Percentiles rank a stretch among this genome's conserved stretches.
phyloP scores from a whole-genome alignment of 1,140 invertebrate species.

The Penaeus vannamei region DNA sequence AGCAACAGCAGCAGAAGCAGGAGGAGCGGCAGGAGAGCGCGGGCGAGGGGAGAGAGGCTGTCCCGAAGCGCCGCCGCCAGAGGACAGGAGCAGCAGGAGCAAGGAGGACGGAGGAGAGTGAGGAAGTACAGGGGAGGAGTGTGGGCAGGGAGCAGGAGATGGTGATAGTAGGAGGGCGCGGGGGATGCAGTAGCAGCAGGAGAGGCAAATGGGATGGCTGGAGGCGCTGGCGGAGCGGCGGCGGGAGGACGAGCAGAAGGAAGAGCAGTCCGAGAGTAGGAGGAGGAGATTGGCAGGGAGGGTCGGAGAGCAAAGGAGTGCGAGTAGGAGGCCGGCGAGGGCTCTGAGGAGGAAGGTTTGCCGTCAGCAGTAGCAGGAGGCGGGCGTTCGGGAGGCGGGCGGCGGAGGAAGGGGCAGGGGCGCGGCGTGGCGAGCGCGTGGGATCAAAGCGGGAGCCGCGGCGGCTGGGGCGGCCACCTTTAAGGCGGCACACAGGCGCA shows the following conservation, averaged over 20 bases:
- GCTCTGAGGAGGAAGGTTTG: too few relatives aligned
- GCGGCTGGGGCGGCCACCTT: conserved; percentile 36
- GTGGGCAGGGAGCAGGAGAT: not conserved
- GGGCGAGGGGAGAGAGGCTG: too few relatives aligned
- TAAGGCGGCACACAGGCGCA: conserved; percentile 36
- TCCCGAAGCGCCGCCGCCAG: too few relatives aligned
- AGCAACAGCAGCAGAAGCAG: too few relatives aligned
- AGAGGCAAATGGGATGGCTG: not conserved
- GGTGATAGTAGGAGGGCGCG: not conserved
- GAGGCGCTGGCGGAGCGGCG: not conserved
- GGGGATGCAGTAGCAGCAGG: not conserved
- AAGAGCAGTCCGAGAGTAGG: not conserved
- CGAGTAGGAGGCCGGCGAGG: too few relatives aligned
- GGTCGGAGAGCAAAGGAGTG: too few relatives aligned
- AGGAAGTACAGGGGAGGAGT: not conserved
- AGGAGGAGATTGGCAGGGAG: not conserved
- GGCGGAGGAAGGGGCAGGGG: not conserved
- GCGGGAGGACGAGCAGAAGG: not conserved
- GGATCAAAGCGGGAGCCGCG: conserved; percentile 43
- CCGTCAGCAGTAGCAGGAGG: too few relatives aligned
- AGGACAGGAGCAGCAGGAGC: not conserved
- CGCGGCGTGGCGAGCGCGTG: conserved; percentile 43
- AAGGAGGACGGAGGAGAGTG: not conserved
- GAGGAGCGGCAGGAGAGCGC: too few relatives aligned
- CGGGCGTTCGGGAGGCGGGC: too few relatives aligned